Percentiles rank a stretch among this genome's conserved stretches.
Evolutionary conservation across 1,140 invertebrate species (phyloP).

Genomic region (Tetraneura akinire): DNA sequence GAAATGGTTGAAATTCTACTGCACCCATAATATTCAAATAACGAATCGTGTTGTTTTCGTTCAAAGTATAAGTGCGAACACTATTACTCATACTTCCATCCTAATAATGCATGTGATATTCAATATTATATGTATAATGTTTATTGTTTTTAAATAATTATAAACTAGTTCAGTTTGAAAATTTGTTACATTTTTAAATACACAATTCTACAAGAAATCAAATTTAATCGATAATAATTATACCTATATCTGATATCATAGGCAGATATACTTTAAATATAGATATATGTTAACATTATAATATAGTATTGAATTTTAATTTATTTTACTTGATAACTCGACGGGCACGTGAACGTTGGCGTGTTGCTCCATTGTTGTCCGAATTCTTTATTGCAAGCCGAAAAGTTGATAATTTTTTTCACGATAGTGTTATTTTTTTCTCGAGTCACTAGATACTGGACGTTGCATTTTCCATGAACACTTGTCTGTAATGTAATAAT

Average conservation of each 20-base stretch:
- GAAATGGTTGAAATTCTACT: constrained; percentile 56
- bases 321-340: constrained; percentile 53
- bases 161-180: too few relatives aligned
- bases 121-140: too few relatives aligned
- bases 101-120: constrained; percentile 42
- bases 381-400: constrained; percentile 54
- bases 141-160: neutral
- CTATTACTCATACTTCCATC: constrained; percentile 54
- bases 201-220: too few relatives aligned
- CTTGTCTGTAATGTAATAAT: constrained; percentile 51
- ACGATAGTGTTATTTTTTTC: constrained; percentile 50
- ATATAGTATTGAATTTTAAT: too few relatives aligned
- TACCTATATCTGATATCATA: too few relatives aligned
- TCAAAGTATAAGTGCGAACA: constrained; percentile 54
- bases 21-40: constrained; percentile 53
- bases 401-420: constrained; percentile 56
- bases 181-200: too few relatives aligned
- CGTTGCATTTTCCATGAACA: constrained; percentile 54
- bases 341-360: constrained; percentile 54
- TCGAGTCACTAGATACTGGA: constrained; percentile 53
- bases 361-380: constrained; percentile 53
- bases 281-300: too few relatives aligned
- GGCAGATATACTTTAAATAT: too few relatives aligned
- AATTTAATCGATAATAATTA: too few relatives aligned
- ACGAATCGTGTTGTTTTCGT: constrained; percentile 52